Evolutionary conservation across 2,797 vertebrate species (phyloP).

Genomic region (Leuciscus waleckii): DNA sequence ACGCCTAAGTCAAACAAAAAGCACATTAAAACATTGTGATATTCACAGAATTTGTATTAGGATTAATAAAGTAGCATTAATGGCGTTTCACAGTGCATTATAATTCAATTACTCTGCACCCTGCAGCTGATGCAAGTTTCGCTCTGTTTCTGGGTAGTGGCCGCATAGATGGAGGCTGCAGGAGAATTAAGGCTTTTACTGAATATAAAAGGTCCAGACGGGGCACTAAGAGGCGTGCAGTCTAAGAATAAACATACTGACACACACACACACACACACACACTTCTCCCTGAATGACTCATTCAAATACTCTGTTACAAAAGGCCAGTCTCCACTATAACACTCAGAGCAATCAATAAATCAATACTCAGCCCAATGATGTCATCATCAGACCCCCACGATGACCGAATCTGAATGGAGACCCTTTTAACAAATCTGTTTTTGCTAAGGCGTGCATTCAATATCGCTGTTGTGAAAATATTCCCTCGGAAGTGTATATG

Average conservation of each 20-base stretch:
- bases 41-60: not conserved
- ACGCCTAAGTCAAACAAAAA: not conserved
- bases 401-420: conserved; percentile 25
- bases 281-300: conserved; percentile 41
- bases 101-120: not conserved
- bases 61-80: not conserved
- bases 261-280: not conserved
- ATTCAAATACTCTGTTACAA: conserved; percentile 45
- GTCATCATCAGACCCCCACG: conserved; percentile 59
- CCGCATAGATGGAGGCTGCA: conserved; percentile 54
- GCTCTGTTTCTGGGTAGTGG: conserved; percentile 44
- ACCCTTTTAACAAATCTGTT: not conserved
- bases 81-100: not conserved
- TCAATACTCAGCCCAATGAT: conserved; percentile 70
- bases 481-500: not conserved
- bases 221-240: conserved; percentile 46
- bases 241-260: conserved; percentile 64
- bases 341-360: conserved; percentile 70
- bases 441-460: not conserved
- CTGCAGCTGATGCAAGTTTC: not conserved
- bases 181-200: conserved; percentile 35
- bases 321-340: conserved; percentile 42
- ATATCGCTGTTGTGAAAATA: not conserved
- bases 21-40: not conserved
- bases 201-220: conserved; percentile 17